Conservation (phyloP, 2,888 invertebrate genomes). For the Tethea ocularis region DNA sequence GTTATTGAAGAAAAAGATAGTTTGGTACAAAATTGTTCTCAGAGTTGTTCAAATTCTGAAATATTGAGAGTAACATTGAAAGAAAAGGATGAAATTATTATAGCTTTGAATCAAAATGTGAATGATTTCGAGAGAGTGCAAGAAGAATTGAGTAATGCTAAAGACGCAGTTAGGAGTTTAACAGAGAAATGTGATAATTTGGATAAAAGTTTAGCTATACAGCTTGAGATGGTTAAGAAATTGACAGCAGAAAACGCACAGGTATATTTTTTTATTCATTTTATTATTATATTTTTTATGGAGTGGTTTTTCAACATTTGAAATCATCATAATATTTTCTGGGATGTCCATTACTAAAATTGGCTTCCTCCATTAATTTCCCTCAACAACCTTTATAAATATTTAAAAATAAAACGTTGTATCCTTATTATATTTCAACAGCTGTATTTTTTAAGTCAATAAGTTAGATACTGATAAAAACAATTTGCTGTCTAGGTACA, state of each 20-base stretch:
- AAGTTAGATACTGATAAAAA: no score
- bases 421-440: no score
- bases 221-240: constrained; percentile 86
- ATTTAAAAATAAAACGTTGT: no score
- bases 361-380: no score
- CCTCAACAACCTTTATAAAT: no score
- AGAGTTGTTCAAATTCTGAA: constrained; percentile 61
- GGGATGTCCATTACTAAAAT: no score
- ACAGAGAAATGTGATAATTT: constrained; percentile 88
- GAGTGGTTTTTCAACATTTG: no score
- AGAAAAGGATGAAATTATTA: constrained; percentile 71
- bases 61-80: constrained; percentile 52
- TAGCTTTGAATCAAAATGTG: constrained; percentile 53
- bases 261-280: constrained; percentile 45
- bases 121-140: constrained; percentile 60
- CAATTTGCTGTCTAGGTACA: no score
- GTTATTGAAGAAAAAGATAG: constrained; percentile 61
- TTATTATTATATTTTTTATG: no score
- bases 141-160: constrained; percentile 80
- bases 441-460: no score
- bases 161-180: constrained; percentile 83
- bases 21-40: constrained; percentile 37
- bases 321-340: no score
- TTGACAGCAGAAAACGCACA: constrained; percentile 85
- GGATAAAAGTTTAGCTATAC: constrained; percentile 86